Evolutionary conservation across 2,797 vertebrate species (phyloP).

Genomic region (Dendrocincla fuliginosa): DNA sequence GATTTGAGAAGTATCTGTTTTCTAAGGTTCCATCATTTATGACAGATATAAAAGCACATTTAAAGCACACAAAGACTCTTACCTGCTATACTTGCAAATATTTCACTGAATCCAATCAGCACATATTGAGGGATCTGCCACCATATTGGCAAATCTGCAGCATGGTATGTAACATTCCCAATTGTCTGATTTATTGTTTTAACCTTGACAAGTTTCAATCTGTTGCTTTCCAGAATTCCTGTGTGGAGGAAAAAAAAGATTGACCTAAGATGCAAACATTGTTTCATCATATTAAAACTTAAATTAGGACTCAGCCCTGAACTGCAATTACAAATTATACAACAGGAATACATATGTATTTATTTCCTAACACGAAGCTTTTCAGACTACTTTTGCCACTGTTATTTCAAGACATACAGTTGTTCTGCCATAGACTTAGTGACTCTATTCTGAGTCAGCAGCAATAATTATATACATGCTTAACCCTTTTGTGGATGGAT

Average conservation of each 20-base stretch:
- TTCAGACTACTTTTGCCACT: not conserved
- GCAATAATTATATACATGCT: not conserved
- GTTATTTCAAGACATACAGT: not conserved
- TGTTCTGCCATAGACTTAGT: not conserved
- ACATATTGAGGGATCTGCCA: slow-evolving; percentile 99
- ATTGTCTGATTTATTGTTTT: slow-evolving; percentile 87
- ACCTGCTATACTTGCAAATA: slow-evolving; percentile 99
- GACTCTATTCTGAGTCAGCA: not conserved
- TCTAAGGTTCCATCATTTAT: not conserved
- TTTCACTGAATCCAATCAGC: slow-evolving; percentile 95
- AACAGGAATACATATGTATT: not conserved
- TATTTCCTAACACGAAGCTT: not conserved
- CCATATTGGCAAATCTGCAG: slow-evolving; percentile 93
- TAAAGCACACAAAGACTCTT: slow-evolving; percentile 21
- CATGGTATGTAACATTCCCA: slow-evolving; percentile 85
- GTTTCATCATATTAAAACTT: not conserved
- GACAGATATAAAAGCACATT: not conserved
- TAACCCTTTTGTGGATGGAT: not conserved
- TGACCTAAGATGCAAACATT: not conserved
- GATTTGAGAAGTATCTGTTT: not conserved
- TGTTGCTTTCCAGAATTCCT: slow-evolving; percentile 96
- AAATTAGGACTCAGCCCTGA: not conserved
- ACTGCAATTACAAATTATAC: not conserved
- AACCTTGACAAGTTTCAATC: slow-evolving; percentile 85
- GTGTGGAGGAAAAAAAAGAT: not conserved